Base-by-base conservation (phyloP, 2,797 vertebrate species). In the Schizopygopsis pylzovi region DNA sequence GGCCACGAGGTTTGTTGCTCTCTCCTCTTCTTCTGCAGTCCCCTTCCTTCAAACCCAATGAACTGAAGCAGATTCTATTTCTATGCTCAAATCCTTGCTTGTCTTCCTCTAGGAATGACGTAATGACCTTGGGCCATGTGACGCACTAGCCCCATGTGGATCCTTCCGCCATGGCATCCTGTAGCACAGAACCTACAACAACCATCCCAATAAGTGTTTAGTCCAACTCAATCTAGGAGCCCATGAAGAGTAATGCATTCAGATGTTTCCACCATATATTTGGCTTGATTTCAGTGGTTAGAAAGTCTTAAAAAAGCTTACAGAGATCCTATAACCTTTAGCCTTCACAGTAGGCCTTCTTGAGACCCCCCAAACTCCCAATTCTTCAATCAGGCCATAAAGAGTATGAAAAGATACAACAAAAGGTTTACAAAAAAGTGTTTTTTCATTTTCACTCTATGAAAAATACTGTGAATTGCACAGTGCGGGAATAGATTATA, bases 111-210 rank as follows among this genome's bases (percentile, higher is more conserved):
- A 93, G 90, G 88, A 93, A 90, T 88, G 82, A 85, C 89, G 71
- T 89, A 89, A 91, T 82, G 91, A 88, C 92, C 92, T 92, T 93
- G 93, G 83, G 85, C 73, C 85, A n/a, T 84, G 88, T 92, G 91
- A 93, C 89, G 89, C 89, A 80, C 84, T 22, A 52, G 63, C 71
- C 49, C 67, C 47, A 70, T 59, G 84, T 70, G 82, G 90, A 88
- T 88, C 81, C 90, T 92, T 93, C 93, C 89, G 67, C 56, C 90
- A 87, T 54, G 76, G 88, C 87, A 91, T 93, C 90, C 91, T 94
- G 92, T 87, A 72, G 16, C 75, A 78, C 25, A 65, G 7, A 84
- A 80, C 81, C 81, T 82, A 90, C 70, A 20, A 61, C 71, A 87
- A 65, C 54, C 43, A n/a, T 45, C 45, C 9, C 33, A 7, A 28